Conservation (phyloP, 2,888 invertebrate genomes). For the Apotomis capreana region DNA sequence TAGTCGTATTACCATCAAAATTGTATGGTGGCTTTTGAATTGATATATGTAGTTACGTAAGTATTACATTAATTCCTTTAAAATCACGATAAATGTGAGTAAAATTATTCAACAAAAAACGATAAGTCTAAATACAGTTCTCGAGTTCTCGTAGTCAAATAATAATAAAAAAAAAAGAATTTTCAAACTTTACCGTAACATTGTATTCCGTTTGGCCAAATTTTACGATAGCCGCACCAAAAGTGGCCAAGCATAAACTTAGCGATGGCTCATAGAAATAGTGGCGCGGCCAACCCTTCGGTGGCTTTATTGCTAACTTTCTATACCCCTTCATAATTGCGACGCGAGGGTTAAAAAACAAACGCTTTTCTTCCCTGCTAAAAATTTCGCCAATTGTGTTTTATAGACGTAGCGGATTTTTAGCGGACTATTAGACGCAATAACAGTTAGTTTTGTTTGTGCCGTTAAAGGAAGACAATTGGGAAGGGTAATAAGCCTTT, state of each 20-base stretch:
- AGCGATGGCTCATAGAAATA: slow-evolving; percentile 70
- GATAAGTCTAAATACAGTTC: too few species aligned
- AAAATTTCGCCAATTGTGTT: slow-evolving; percentile 50
- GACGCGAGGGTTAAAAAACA: slow-evolving; percentile 69
- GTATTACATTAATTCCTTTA: too few species aligned
- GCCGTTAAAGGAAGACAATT: slow-evolving; percentile 50
- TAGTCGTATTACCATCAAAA: too few species aligned
- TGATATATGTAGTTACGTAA: too few species aligned
- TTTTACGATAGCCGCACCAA: slow-evolving; percentile 62
- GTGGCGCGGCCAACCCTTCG: slow-evolving; percentile 75
- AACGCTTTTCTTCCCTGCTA: slow-evolving; percentile 57
- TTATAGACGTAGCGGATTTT: slow-evolving; percentile 42
- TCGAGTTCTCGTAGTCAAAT: too few species aligned
- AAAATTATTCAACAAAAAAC: too few species aligned
- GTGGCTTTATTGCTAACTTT: slow-evolving; percentile 79
- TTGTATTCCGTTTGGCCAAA: slow-evolving; percentile 42
- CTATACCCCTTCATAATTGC: slow-evolving; percentile 79
- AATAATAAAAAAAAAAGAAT: too few species aligned
- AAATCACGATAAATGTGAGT: too few species aligned
- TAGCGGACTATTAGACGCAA: slow-evolving; percentile 41
- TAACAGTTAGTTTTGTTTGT: slow-evolving; percentile 46
- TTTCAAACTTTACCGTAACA: slow-evolving; percentile 49
- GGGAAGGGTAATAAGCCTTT: slow-evolving; percentile 41
- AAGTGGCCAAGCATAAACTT: slow-evolving; percentile 66
- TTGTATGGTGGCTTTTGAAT: too few species aligned